Evolutionary conservation across 64 coral and sea anemone species (phyloP).

Genomic region (Actinia equina): DNA sequence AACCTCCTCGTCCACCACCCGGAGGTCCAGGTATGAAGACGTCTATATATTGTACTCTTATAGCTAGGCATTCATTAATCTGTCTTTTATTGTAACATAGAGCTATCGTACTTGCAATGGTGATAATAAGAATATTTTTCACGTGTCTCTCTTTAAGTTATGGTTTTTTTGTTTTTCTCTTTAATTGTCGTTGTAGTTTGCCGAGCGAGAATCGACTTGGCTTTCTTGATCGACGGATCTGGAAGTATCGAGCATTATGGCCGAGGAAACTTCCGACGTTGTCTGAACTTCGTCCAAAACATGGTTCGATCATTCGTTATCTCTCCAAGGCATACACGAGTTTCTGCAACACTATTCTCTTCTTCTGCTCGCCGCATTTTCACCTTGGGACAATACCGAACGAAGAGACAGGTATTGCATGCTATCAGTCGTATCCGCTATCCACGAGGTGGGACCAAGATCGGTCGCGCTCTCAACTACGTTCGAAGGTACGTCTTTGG

Average conservation of each 20-base stretch:
- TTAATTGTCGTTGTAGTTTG: conserved; percentile 68
- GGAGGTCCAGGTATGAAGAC: too few species aligned
- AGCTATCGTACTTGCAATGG: too few species aligned
- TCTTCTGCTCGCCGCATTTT: conserved; percentile 37
- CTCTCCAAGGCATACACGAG: conserved; percentile 31
- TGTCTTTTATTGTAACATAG: too few species aligned
- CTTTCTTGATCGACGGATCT: conserved; percentile 73
- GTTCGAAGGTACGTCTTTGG: conserved; percentile 24
- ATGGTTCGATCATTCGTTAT: conserved; percentile 76
- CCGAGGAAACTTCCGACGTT: conserved; percentile 78
- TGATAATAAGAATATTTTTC: too few species aligned
- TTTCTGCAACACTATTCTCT: conserved; percentile 58
- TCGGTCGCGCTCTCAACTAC: conserved; percentile 39
- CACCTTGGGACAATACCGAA: conserved; percentile 32
- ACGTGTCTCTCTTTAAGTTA: not conserved
- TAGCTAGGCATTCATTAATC: too few species aligned
- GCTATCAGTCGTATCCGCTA: conserved; percentile 51
- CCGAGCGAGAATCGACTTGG: conserved; percentile 58
- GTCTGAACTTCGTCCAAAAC: conserved; percentile 74
- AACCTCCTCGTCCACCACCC: too few species aligned
- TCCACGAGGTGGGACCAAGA: conserved; percentile 58
- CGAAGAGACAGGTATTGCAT: conserved; percentile 14
- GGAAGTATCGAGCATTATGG: conserved; percentile 70
- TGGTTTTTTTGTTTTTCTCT: not conserved
- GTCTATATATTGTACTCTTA: too few species aligned